phyloP scores from a whole-genome alignment of 2,888 invertebrate genomes.

The Scelioninae gen. 1 region DNA sequence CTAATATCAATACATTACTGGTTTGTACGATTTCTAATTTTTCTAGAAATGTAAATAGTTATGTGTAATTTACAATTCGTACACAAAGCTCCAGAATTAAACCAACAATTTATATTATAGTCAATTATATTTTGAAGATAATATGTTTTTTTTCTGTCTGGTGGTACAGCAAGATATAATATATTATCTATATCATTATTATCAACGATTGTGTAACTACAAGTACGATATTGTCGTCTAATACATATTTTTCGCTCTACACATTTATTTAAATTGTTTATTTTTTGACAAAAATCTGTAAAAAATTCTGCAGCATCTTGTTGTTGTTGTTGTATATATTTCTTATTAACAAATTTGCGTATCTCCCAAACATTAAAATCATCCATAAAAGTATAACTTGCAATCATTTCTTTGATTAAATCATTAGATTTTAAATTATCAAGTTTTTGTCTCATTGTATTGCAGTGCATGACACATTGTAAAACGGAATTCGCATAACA shows the following conservation, averaged over 20 bases:
- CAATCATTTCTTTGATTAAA: constrained; percentile 1
- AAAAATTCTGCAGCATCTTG: no score
- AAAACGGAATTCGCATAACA: constrained; percentile 28
- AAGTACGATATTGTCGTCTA: constrained; percentile 11
- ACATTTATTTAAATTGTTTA: constrained; percentile 10
- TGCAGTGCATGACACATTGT: constrained; percentile 20
- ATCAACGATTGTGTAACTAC: no score
- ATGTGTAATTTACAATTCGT: constrained; percentile 1
- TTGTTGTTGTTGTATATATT: constrained; percentile 9
- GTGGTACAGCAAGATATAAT: constrained; percentile 21
- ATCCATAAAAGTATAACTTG: no score
- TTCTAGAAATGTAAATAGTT: neutral
- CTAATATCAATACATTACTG: constrained; percentile 12
- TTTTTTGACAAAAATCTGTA: constrained; percentile 2
- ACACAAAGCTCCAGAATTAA: neutral
- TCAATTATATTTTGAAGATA: constrained; percentile 26
- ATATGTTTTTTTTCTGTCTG: constrained; percentile 27
- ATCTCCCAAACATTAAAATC: no score
- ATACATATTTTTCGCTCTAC: constrained; percentile 12
- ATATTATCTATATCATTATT: constrained; percentile 15
- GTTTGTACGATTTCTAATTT: constrained; percentile 2
- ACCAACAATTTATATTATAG: constrained; percentile 14
- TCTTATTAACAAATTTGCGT: neutral
- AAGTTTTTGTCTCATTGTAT: no score
- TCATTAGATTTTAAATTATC: constrained; percentile 8